Base-by-base conservation (phyloP, 2,797 vertebrate species). In the Coranthus polyacanthus region DNA sequence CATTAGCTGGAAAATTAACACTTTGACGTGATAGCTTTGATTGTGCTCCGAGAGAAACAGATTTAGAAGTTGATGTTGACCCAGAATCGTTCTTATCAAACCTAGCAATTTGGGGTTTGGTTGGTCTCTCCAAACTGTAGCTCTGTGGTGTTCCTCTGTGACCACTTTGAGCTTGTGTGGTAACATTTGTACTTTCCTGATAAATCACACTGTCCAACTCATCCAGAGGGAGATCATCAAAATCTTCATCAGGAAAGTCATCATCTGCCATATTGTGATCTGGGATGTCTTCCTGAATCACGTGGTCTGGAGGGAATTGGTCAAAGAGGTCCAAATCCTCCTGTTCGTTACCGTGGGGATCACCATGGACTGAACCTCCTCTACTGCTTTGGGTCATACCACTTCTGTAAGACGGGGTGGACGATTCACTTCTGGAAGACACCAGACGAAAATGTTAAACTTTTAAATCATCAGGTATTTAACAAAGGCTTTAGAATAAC, bases 161-260 rank as follows among this genome's bases (percentile, higher is more conserved):
- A 60, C 24, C 61, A 9, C 58, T 52, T 17, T 75, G 62, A 12
- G 55, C 68, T 86, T 86, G 55, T 2, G 13, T 2, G 0, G 49
- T n/a, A 16, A 45, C 29, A 17, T 57, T 50, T 39, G 57, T 80
- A 43, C 79, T 91, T 85, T 92, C 88, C 78, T 93, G 92, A 62
- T 94, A 91, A 87, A 96, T 73, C n/a, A 94, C 90, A 36, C 83
- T 81, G 37, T 98, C 93, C 62, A 93, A 54, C 78, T 95, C 96
- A 34, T 97, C 97, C 80, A 96, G 68, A 12, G 95, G 93, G 81
- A 97, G 91, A 54, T 93, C 86, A n/a, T 93, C 95, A 85, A 95
- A 94, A 79, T 95, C 94, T 49, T 79, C 94, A 74, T 95, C 93
- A 1, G 56, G 80, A 51, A 94, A 89, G 51, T 91, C 85, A 26